Percentiles rank a stretch among this genome's conserved stretches.
Evolutionary conservation across 2,797 vertebrate genomes (phyloP).

Genomic region (Odontamblyopus lacepedii): DNA sequence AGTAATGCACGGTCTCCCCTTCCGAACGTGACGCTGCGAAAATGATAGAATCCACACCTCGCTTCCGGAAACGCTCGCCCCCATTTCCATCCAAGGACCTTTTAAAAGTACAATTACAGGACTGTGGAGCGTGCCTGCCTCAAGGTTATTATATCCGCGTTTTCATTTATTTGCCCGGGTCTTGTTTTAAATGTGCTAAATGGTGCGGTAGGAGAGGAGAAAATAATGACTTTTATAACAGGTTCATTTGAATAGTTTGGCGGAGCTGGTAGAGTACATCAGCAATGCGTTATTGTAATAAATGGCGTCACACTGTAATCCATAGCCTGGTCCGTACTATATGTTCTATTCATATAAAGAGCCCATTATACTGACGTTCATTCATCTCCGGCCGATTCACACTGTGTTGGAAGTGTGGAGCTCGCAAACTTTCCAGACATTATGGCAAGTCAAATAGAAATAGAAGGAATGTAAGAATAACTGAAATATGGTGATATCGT

Average conservation of each 20-base stretch:
- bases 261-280: not conserved
- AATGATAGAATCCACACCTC: slow-evolving; percentile 63
- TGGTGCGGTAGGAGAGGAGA: slow-evolving; percentile 18
- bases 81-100: slow-evolving; percentile 64
- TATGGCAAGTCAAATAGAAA: too few species aligned
- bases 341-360: not conserved
- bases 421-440: too few species aligned
- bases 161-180: slow-evolving; percentile 43
- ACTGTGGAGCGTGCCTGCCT: slow-evolving; percentile 34
- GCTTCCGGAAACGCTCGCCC: slow-evolving; percentile 38
- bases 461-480: too few species aligned
- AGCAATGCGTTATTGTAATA: not conserved
- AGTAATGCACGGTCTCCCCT: slow-evolving; percentile 57
- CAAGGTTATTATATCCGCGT: slow-evolving; percentile 54
- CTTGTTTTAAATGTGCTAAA: slow-evolving; percentile 40
- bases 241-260: slow-evolving; percentile 10
- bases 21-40: slow-evolving; percentile 61
- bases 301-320: not conserved
- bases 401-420: not conserved
- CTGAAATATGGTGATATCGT: too few species aligned
- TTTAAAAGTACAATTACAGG: slow-evolving; percentile 56
- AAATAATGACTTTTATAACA: slow-evolving; percentile 17
- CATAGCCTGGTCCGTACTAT: not conserved
- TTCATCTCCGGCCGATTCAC: not conserved
- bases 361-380: not conserved